These are phyloP conservation scores for Sarotherodon lohbergeri DNA, from an alignment of 2,113 vertebrate genomes.

Conservation along the genomic window DNA sequence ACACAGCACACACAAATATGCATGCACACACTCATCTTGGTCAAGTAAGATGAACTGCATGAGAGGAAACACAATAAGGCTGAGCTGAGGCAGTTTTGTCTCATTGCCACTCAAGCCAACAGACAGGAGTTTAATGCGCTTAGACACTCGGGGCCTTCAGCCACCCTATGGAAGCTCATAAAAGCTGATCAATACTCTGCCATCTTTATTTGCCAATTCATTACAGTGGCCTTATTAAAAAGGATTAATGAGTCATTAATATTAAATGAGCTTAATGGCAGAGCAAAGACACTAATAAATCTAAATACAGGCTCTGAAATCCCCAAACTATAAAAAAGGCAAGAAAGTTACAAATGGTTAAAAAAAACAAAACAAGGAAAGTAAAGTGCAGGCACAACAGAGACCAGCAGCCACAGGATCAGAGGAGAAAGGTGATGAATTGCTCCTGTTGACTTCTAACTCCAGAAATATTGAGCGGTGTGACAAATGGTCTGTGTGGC, in stretches of 20 bases:
- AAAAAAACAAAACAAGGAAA: background rate
- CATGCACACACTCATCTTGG: conserved; percentile 20
- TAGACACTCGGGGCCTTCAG: conserved; percentile 37
- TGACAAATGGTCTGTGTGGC: conserved; percentile 39
- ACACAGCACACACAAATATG: background rate
- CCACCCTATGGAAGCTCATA: conserved; percentile 53
- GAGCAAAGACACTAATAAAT: conserved; percentile 48
- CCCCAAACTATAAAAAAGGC: conserved; percentile 27
- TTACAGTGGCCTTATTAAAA: conserved; percentile 67
- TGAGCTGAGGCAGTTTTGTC: conserved; percentile 24
- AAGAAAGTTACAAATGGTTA: conserved; percentile 2
- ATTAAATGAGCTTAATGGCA: conserved; percentile 59
- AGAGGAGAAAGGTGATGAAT: conserved; percentile 19
- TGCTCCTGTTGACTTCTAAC: background rate
- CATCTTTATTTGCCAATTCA: conserved; percentile 71
- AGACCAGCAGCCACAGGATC: background rate
- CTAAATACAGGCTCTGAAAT: conserved; percentile 25
- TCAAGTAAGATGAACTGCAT: conserved; percentile 52
- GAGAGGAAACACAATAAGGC: conserved; percentile 55
- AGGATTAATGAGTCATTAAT: conserved; percentile 64
- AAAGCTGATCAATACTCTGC: conserved; percentile 65
- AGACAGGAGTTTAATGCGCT: conserved; percentile 55
- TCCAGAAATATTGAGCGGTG: conserved; percentile 8
- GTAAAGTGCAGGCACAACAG: background rate
- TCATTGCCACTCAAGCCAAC: conserved; percentile 34